These are phyloP conservation scores for Microchrysa polita DNA, from an alignment of 2,888 invertebrate species.

Conservation along the genomic window DNA sequence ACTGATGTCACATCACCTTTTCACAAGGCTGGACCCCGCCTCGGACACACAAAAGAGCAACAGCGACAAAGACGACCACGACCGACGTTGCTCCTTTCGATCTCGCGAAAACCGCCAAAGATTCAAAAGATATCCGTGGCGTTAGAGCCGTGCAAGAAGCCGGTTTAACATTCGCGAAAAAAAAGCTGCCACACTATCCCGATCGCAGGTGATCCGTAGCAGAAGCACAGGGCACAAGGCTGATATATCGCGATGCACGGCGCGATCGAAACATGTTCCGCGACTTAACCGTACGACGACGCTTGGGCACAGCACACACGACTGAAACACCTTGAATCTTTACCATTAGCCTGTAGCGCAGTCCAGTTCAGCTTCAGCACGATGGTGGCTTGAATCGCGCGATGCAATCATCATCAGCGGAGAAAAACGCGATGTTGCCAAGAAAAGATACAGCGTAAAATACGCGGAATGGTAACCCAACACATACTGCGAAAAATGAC, in stretches of 20 bases:
- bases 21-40: no score
- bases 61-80: no score
- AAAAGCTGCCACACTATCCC: constrained; percentile 34
- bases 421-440: constrained; percentile 36
- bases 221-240: background rate
- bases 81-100: no score
- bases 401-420: constrained; percentile 18
- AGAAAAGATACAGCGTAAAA: background rate
- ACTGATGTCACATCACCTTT: constrained; percentile 1
- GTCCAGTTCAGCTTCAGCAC: no score
- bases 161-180: constrained; percentile 29
- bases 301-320: constrained; percentile 28
- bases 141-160: constrained; percentile 1
- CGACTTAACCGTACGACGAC: no score
- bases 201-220: constrained; percentile 37
- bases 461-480: background rate
- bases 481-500: background rate
- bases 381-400: background rate
- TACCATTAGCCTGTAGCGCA: background rate
- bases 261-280: constrained; percentile 39
- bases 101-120: no score
- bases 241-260: no score
- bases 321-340: constrained; percentile 33
- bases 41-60: no score
- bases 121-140: background rate